Evolutionary conservation across 2,888 invertebrate species (phyloP), one percentile per base, ranked within the genome.

Genomic region (Timandra comae): DNA sequence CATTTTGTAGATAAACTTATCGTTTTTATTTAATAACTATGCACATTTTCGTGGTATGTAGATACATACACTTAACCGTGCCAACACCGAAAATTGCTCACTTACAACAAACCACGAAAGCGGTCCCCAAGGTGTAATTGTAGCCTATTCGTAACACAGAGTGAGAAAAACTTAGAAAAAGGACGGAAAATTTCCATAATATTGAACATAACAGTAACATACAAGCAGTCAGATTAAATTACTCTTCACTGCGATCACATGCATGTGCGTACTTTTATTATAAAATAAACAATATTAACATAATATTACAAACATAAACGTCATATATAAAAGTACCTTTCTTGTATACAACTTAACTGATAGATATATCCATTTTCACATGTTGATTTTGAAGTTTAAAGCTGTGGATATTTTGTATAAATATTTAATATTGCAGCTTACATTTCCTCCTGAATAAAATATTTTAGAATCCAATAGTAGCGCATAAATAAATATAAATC

Each of bases 401-500:
- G n/a, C n/a, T n/a, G n/a, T n/a, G n/a, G n/a, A n/a, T n/a, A n/a
- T n/a, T n/a, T n/a, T n/a, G n/a, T n/a, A n/a, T n/a, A n/a, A n/a
- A n/a, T n/a, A n/a, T n/a, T n/a, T n/a, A n/a, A n/a, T n/a, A n/a
- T n/a, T n/a, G n/a, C n/a, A n/a, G n/a, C n/a, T n/a, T n/a, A n/a
- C n/a, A n/a, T n/a, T n/a, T n/a, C n/a, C n/a, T n/a, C n/a, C 16
- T 16, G 16, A 16, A 16, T 16, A 26, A 28, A 9, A 33, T 9
- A 26, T 23, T 6, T 25, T 20, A 27, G 19, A 28, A 26, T 27
- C 24, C 27, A 38, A 30, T 33, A 30, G 13, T 23, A 30, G 20
- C 13, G 29, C 32, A 33, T 37, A 33, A 38, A 33, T 30, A 38
- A 30, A 38, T 33, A 39, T 6, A 16, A 16, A 16, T 16, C 16